Base-by-base conservation (phyloP, 2,113 vertebrate genomes). In the Potamarius usumacintae region DNA sequence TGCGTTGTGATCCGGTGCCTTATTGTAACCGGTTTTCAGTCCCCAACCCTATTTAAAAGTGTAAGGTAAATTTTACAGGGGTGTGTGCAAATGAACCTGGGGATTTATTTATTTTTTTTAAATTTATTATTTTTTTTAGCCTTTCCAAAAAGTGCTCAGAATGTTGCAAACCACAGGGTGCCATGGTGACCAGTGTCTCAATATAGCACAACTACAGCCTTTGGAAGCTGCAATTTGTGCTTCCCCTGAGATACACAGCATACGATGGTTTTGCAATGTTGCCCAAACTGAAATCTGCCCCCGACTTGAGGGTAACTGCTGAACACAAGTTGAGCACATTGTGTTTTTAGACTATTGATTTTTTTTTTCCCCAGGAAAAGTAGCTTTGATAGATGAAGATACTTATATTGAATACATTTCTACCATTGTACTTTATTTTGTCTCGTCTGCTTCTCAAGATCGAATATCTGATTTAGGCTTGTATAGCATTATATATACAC, bases 141-240 rank as follows among this genome's bases (percentile, higher is more conserved):
- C 52, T 52, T 77, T 84, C 88, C 50, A 76, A 80, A 65, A 74
- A 85, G 82, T 55, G 27, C 83, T 53, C 18, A 42, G 57, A 81
- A 52, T 50, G 80, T 34, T 83, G 55, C 82, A 72, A 65, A 62
- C 62, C 72, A 78, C 85, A 86, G 86, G 72, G 83, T 88, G 72
- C 84, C 79, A 89, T 83, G 80, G n/a, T n/a, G 78, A 85, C 71
- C 30, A 50, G 52, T 0, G 8, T 79, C 86, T 80, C 20, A 83
- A 88, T 90, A 83, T 90, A 90, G 89, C 80, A 65, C 62, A 79
- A 78, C 72, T 65, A 85, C 83, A 88, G 69, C 27, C 69, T 80
- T 20, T 84, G 55, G 86, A 85, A 72, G 77, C 88, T 82, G 55
- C 89, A 90, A 82, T 89, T 90, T 90, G 22, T 85, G 53, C 42